Evolutionary conservation across 2,113 vertebrate species (phyloP).

Genomic region (Mormyrus iriodes): DNA sequence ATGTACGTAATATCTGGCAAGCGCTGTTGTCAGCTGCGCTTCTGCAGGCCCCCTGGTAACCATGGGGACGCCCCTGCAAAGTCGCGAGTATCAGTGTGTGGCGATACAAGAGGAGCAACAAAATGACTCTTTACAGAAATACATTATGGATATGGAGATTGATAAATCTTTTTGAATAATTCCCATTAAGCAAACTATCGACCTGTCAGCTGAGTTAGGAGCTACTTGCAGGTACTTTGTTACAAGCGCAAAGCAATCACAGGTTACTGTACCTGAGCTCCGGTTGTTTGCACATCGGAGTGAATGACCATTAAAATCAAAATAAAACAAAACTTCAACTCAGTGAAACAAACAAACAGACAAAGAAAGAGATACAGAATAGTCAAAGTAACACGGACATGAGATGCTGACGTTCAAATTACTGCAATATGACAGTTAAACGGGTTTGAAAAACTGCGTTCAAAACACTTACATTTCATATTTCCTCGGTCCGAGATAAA

Average conservation of each 20-base stretch:
- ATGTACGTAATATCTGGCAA: conserved; percentile 38
- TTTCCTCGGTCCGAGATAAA: conserved; percentile 51
- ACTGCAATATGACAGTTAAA: conserved; percentile 9
- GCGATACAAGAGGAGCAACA: not conserved
- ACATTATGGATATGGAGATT: not conserved
- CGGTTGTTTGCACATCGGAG: not conserved
- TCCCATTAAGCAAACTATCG: not conserved
- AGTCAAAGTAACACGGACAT: not conserved
- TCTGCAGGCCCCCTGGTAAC: not conserved
- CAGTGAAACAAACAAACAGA: not conserved
- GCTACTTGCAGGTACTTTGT: not conserved
- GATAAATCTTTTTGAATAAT: not conserved
- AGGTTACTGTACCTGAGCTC: not conserved
- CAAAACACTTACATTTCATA: conserved; percentile 69
- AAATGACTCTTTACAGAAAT: not conserved
- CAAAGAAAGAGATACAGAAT: not conserved
- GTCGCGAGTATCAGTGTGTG: not conserved
- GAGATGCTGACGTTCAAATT: not conserved
- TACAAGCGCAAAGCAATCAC: not conserved
- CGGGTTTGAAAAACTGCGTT: not conserved
- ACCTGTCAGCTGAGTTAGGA: not conserved
- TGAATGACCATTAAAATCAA: not conserved
- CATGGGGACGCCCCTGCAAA: not conserved
- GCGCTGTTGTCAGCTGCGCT: conserved; percentile 43
- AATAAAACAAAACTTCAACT: not conserved